Conservation (phyloP, 2,797 vertebrate genomes). For the Eupleurogrammus muticus region DNA sequence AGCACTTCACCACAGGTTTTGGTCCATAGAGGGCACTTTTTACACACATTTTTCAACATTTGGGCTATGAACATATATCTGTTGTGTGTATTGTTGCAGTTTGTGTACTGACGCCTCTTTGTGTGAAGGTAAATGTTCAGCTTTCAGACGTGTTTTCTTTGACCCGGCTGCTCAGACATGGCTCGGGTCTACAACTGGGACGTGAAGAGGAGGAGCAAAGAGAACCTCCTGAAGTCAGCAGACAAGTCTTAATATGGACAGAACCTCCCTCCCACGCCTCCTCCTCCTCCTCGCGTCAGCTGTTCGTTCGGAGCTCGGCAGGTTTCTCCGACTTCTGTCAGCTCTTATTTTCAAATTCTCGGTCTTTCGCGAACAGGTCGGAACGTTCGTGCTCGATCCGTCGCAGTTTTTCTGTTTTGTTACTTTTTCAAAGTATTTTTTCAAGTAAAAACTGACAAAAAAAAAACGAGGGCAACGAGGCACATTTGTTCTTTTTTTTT, state of each 20-base stretch:
- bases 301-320: too few species aligned
- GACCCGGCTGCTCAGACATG: constrained; percentile 88
- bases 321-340: too few species aligned
- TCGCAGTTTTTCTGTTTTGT: constrained; percentile 75
- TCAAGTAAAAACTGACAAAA: constrained; percentile 83
- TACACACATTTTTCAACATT: too few species aligned
- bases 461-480: constrained; percentile 68
- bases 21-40: too few species aligned
- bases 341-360: too few species aligned
- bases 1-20: too few species aligned
- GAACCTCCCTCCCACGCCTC: constrained; percentile 7
- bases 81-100: too few species aligned
- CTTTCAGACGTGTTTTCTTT: too few species aligned
- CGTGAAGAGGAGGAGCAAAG: constrained; percentile 97
- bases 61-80: too few species aligned
- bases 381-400: constrained; percentile 12
- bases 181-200: constrained; percentile 99
- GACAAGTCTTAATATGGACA: constrained; percentile 86
- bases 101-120: too few species aligned
- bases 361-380: too few species aligned
- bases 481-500: constrained; percentile 75
- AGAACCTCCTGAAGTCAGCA: constrained; percentile 91
- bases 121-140: too few species aligned
- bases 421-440: constrained; percentile 87
- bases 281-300: constrained; percentile 35